phyloP scores from a whole-genome alignment of 2,888 invertebrate species.

The Boloria euphrosyne region DNA sequence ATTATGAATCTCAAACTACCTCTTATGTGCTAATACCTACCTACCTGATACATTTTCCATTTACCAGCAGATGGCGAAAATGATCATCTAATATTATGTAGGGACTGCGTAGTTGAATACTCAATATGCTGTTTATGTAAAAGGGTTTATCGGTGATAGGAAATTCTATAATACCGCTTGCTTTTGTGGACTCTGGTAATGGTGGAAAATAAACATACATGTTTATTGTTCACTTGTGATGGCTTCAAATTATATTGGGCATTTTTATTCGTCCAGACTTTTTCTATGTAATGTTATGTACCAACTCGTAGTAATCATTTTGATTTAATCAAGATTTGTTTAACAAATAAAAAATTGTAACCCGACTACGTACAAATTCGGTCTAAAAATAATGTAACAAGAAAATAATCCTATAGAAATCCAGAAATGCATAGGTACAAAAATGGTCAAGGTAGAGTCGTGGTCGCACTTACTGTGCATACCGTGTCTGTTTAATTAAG shows the following conservation, averaged over 20 bases:
- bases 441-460: too few relatives aligned
- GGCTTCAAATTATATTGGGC: background rate
- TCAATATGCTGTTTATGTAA: slow-evolving; percentile 68
- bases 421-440: too few relatives aligned
- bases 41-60: slow-evolving; percentile 42
- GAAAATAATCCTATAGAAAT: too few relatives aligned
- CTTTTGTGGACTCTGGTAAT: slow-evolving; percentile 50
- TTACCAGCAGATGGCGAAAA: slow-evolving; percentile 42
- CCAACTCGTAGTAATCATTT: too few relatives aligned
- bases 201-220: background rate
- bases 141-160: slow-evolving; percentile 71
- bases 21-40: slow-evolving; percentile 5
- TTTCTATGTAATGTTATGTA: background rate
- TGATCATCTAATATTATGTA: slow-evolving; percentile 50
- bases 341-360: too few relatives aligned
- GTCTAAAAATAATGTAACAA: too few relatives aligned
- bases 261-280: background rate
- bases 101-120: slow-evolving; percentile 56
- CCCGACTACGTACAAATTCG: too few relatives aligned
- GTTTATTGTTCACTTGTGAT: background rate
- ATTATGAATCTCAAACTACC: background rate
- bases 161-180: slow-evolving; percentile 60
- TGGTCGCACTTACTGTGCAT: too few relatives aligned
- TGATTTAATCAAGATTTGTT: too few relatives aligned
- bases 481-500: too few relatives aligned